Base-by-base conservation (phyloP, 2,888 invertebrate species). In the Mesodorylaimus sp. region DNA sequence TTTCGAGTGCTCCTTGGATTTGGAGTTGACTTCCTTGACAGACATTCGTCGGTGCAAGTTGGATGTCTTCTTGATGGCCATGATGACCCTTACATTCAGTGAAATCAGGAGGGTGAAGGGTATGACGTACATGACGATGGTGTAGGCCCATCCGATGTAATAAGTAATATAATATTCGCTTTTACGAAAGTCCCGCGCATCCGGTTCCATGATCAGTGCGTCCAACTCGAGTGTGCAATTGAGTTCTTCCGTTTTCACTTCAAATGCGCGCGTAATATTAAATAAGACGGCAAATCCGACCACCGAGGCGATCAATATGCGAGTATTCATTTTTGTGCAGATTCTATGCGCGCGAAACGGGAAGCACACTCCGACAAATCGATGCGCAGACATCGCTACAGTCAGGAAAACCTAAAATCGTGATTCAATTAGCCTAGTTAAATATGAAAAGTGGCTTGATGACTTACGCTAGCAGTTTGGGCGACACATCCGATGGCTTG, bases 351-450 rank as follows among this genome's bases (percentile, higher is more conserved):
- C 67, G 50, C 63, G 61, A 28, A 70, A 60, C 1, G 70, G 70
- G 50, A 69, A 64, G 47, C 69, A 69, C 3, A 70, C 69, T 16
- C 41, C 59, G 46, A 59, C 50, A 73, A 88, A 95, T 50, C 93
- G 77, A 68, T 91, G 91, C 60, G 88, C 73, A 1, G 76, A 76
- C 54, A 76, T 76, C 2, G 74, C 73, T 45, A 76, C 70, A 1
- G 76, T 77, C 63, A 93, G 7, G 26, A n/a, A n/a, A n/a, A n/a
- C n/a, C n/a, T n/a, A n/a, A n/a, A n/a, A n/a, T n/a, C n/a, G n/a
- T n/a, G n/a, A n/a, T n/a, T n/a, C n/a, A n/a, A n/a, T n/a, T n/a
- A n/a, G n/a, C n/a, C n/a, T n/a, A n/a, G n/a, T n/a, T n/a, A n/a
- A n/a, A n/a, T n/a, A n/a, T n/a, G n/a, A n/a, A n/a, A n/a, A n/a